A percentile compares a stretch with the other conserved stretches of the same genome.
These are phyloP conservation scores for Phrynocephalus forsythii DNA, from an alignment of 2,797 vertebrate species.

Conservation along the genomic window DNA sequence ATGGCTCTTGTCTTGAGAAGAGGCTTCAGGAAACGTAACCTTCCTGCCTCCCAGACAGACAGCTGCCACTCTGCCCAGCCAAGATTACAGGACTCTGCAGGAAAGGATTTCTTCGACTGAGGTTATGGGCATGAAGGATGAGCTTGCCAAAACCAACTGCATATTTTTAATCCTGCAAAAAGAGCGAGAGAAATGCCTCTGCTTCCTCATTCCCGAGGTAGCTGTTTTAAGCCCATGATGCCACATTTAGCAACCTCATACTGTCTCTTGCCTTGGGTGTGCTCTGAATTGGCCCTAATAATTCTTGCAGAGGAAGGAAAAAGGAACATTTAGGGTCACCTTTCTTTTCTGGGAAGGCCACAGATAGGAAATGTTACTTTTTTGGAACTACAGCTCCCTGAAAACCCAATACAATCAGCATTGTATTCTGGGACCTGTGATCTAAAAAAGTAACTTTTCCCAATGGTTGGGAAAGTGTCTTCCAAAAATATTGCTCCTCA, in stretches of 20 bases:
- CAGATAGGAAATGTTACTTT: no score
- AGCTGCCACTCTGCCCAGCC: slow-evolving; percentile 20
- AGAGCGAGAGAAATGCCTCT: not conserved
- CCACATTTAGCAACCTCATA: not conserved
- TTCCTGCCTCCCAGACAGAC: slow-evolving; percentile 20
- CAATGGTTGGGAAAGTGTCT: not conserved
- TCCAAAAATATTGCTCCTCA: not conserved
- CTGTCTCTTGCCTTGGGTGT: not conserved
- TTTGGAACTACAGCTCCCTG: no score
- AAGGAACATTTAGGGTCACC: not conserved
- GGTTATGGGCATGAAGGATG: slow-evolving; percentile 18
- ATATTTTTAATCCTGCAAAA: slow-evolving; percentile 7
- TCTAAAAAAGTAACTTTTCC: no score
- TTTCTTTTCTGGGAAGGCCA: not conserved
- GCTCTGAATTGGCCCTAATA: not conserved
- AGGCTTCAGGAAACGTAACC: slow-evolving; percentile 24
- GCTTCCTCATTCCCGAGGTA: slow-evolving; percentile 4
- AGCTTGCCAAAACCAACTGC: slow-evolving; percentile 1
- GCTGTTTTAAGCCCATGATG: slow-evolving; percentile 15
- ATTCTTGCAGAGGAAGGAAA: not conserved
- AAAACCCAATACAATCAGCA: no score
- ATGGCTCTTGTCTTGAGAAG: slow-evolving; percentile 15
- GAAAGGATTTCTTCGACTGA: slow-evolving; percentile 15
- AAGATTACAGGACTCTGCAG: not conserved
- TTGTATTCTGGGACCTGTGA: no score